phyloP scores from a whole-genome alignment of 1,140 invertebrate genomes.

The Danaus plexippus region DNA sequence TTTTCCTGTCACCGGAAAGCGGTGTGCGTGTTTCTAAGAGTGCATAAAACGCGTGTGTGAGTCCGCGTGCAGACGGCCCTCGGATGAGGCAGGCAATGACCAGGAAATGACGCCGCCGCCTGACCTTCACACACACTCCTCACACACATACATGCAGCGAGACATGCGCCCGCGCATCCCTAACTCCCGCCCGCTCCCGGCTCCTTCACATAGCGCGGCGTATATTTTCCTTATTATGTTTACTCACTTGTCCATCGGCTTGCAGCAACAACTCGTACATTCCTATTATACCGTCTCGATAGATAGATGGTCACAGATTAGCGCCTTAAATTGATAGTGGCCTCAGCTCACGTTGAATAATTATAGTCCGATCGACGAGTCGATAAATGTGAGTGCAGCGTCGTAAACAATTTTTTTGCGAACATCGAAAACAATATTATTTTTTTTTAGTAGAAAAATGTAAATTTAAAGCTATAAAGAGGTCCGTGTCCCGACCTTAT shows the following conservation, averaged over 20 bases:
- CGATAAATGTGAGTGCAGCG: too few relatives aligned
- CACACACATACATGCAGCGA: slow-evolving; percentile 30
- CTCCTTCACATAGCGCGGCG: slow-evolving; percentile 22
- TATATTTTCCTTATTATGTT: slow-evolving; percentile 18
- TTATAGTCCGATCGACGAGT: too few relatives aligned
- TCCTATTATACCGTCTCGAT: too few relatives aligned
- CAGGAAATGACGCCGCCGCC: slow-evolving; percentile 72
- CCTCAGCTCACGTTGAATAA: too few relatives aligned
- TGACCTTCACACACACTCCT: slow-evolving; percentile 52
- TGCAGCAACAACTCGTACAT: too few relatives aligned
- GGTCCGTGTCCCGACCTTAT: too few relatives aligned
- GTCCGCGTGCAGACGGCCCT: slow-evolving; percentile 30
- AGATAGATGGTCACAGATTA: too few relatives aligned
- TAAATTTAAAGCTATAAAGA: too few relatives aligned
- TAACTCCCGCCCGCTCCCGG: slow-evolving; percentile 25
- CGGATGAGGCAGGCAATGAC: slow-evolving; percentile 68
- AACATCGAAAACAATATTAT: too few relatives aligned
- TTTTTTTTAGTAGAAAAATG: too few relatives aligned
- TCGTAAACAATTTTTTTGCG: too few relatives aligned
- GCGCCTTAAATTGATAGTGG: too few relatives aligned
- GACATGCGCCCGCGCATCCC: slow-evolving; percentile 30
- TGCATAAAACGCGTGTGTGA: slow-evolving; percentile 24
- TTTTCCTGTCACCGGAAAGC: slow-evolving; percentile 60
- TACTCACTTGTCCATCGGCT: background rate
- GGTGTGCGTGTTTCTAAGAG: slow-evolving; percentile 46